phyloP scores from a whole-genome alignment of 2,797 vertebrate species.

The Lepilemur ruficaudatus region DNA sequence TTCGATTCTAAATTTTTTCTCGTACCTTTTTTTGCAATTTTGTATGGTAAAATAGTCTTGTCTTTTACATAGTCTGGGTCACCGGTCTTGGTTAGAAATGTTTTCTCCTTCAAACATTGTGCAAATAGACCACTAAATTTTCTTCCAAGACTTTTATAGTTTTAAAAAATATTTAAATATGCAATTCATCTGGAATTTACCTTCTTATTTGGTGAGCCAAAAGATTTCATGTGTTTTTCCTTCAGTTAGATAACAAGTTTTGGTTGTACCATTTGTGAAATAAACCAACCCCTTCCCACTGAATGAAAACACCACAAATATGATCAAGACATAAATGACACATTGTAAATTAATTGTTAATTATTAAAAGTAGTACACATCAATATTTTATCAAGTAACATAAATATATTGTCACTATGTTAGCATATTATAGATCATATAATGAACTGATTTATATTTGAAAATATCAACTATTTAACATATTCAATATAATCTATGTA shows the following conservation, averaged over 20 bases:
- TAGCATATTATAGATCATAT: too few species aligned
- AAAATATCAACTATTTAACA: too few species aligned
- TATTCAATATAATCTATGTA: too few species aligned
- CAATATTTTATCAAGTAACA: background rate
- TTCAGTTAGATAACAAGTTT: background rate
- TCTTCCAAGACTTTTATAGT: background rate
- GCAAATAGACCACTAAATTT: background rate
- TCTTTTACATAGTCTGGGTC: background rate
- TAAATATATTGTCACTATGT: too few species aligned
- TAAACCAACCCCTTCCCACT: background rate
- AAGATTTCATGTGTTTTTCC: background rate
- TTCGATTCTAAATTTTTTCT: background rate
- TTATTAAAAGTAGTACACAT: background rate
- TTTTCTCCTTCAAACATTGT: background rate
- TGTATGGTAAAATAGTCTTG: background rate
- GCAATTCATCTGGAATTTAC: background rate
- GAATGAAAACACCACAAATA: background rate
- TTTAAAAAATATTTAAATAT: background rate
- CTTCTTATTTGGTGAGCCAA: background rate
- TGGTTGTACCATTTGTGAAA: background rate
- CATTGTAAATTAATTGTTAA: background rate
- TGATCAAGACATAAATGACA: background rate
- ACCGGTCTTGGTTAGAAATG: background rate
- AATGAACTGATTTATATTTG: too few species aligned
- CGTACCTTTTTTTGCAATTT: background rate